Percentiles rank a stretch among this genome's conserved stretches.
These are phyloP conservation scores for Anabas testudineus DNA, from an alignment of 2,797 vertebrate genomes.

Conservation along the genomic window DNA sequence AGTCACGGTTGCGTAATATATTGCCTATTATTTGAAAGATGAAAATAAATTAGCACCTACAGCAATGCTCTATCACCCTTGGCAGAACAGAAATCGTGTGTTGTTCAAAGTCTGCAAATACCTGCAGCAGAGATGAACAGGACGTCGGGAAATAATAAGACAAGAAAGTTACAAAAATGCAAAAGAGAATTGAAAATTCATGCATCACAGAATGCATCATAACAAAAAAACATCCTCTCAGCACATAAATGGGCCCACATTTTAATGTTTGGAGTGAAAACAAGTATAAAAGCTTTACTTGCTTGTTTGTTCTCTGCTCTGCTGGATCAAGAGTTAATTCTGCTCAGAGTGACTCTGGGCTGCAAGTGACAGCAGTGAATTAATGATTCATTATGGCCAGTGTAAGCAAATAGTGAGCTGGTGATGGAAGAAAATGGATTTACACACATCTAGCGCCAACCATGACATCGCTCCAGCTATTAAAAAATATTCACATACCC, in stretches of 20 bases:
- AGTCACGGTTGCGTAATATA: background rate
- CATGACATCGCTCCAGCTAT: conserved; percentile 69
- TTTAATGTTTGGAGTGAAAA: conserved; percentile 32
- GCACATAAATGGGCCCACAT: conserved; percentile 26
- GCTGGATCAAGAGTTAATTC: conserved; percentile 72
- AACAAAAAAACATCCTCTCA: conserved; percentile 22
- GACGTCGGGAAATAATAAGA: conserved; percentile 31
- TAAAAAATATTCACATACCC: conserved; percentile 49
- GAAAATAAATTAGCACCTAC: background rate
- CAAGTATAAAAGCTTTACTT: conserved; percentile 26
- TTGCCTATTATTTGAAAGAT: background rate
- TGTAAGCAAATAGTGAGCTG: conserved; percentile 77
- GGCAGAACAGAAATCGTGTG: conserved; percentile 12
- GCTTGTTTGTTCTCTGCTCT: conserved; percentile 62
- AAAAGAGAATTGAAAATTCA: conserved; percentile 54
- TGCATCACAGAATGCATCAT: conserved; percentile 23
- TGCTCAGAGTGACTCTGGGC: conserved; percentile 69
- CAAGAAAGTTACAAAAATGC: conserved; percentile 49
- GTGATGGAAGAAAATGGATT: conserved; percentile 78
- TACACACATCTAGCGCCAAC: conserved; percentile 66
- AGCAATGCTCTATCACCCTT: conserved; percentile 3
- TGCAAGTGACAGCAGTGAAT: conserved; percentile 76
- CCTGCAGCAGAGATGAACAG: conserved; percentile 31
- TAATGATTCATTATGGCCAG: conserved; percentile 83
- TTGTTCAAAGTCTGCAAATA: conserved; percentile 44